These are phyloP conservation scores for Okapia johnstoni DNA, from an alignment of 2,113 vertebrate genomes.

Conservation along the genomic window DNA sequence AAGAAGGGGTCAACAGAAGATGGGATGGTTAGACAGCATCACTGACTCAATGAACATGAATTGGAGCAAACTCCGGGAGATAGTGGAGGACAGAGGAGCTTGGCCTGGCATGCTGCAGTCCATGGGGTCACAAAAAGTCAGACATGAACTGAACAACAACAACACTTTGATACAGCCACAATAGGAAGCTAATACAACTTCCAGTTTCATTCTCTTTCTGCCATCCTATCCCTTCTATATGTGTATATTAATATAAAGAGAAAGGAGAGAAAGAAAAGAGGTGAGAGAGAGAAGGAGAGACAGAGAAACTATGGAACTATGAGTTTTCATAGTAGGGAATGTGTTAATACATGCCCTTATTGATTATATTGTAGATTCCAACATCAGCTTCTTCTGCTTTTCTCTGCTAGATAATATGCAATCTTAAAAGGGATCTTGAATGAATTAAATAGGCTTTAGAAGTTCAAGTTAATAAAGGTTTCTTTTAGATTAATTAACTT, in stretches of 20 bases:
- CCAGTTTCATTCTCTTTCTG: background rate
- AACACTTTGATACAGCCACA: background rate
- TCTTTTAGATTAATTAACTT: conserved; percentile 66
- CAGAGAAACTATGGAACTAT: background rate
- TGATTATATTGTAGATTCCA: background rate
- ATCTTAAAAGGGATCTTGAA: conserved; percentile 29
- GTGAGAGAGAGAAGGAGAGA: background rate
- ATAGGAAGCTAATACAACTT: background rate
- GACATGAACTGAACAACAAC: background rate
- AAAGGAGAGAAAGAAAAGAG: background rate
- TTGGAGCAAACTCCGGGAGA: background rate
- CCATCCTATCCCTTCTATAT: background rate
- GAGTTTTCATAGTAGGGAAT: background rate
- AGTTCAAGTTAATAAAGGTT: conserved; percentile 61
- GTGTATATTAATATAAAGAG: background rate
- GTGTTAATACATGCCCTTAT: background rate
- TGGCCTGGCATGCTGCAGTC: background rate
- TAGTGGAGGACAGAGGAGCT: background rate
- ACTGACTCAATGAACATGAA: background rate
- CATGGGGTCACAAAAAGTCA: background rate
- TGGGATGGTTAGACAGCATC: background rate
- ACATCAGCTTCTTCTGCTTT: background rate
- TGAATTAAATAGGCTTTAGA: conserved; percentile 31
- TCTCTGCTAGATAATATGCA: background rate
- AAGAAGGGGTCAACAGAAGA: background rate